Evolutionary conservation across 1,140 invertebrate species (phyloP).

Genomic region (Mactra quadrangularis): DNA sequence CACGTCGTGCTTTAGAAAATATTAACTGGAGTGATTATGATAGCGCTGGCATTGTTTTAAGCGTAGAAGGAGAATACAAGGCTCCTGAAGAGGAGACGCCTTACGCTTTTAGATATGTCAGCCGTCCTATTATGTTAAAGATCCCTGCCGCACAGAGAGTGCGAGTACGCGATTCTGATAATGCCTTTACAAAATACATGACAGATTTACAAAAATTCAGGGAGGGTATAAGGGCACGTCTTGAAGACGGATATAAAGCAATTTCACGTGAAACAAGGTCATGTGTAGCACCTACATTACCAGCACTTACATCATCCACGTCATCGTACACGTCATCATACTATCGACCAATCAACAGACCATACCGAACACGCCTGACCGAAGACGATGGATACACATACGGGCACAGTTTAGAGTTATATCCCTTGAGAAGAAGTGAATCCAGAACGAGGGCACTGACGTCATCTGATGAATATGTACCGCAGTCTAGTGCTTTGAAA

Average conservation of each 20-base stretch:
- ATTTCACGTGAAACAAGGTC: constrained; percentile 49
- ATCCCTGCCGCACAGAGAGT: constrained; percentile 57
- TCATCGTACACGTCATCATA: constrained; percentile 53
- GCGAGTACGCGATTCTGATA: constrained; percentile 54
- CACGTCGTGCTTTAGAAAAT: constrained; percentile 63
- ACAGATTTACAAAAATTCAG: constrained; percentile 69
- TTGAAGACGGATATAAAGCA: constrained; percentile 68
- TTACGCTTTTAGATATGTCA: constrained; percentile 67
- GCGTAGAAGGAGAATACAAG: constrained; percentile 70
- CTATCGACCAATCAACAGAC: constrained; percentile 37
- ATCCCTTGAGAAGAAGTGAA: constrained; percentile 57
- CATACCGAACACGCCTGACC: constrained; percentile 60
- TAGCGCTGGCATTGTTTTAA: constrained; percentile 66
- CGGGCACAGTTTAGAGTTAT: constrained; percentile 65
- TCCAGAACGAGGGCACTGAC: constrained; percentile 36
- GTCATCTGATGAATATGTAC: constrained; percentile 31
- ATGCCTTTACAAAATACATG: constrained; percentile 68
- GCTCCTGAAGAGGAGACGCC: constrained; percentile 58
- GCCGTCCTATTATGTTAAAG: constrained; percentile 67
- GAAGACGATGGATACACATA: constrained; percentile 48
- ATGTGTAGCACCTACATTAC: constrained; percentile 28
- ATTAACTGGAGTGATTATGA: constrained; percentile 67
- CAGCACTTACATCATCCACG: constrained; percentile 25
- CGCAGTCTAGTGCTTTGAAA: constrained; percentile 58
- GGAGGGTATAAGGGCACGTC: constrained; percentile 65